Base-by-base conservation (phyloP, 2,888 invertebrate species). In the Diabrotica balteata region DNA sequence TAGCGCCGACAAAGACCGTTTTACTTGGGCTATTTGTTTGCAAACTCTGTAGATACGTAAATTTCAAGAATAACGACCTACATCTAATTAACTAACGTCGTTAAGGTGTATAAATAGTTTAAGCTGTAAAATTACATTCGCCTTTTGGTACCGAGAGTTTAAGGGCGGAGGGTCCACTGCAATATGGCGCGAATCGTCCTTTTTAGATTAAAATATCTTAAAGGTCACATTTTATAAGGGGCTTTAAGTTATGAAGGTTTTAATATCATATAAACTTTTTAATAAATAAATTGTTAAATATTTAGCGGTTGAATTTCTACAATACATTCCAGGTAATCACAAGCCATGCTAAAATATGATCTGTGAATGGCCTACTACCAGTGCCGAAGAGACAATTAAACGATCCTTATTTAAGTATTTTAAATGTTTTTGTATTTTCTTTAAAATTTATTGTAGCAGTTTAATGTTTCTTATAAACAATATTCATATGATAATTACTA, bases 221-320 rank as follows among this genome's bases (percentile, higher is more conserved):
- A 42, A 42, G 43, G 7, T 43, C 43, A 54, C 54, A 7, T 10
- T 54, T n/a, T 8, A 32, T 32, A 32, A 5, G 5, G 32, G 32
- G 32, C 4, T 32, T 32, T 32, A 32, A 32, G 32, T 32, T 32
- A 32, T 32, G 5, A 32, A 32, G 32, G 32, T 4, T 32, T 32
- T 32, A 32, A 32, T 32, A 32, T 32, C 32, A 32, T 32, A 32
- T 32, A 32, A 32, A 32, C 5, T 32, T 4, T 32, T 32, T 0
- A 32, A 32, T 32, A 43, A 54, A 32, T 7, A 42, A 7, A 7
- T 42, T 7, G 22, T 74, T 0, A 76, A 70, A 47, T 76, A 53
- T 72, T 75, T 72, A 65, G 76, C 74, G 70, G 79, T 75, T 52
- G 76, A 77, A 62, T 0, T 32, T 78, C 78, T 67, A 73, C 76